Evolutionary conservation across 2,888 invertebrate species (phyloP), one percentile per base, ranked within the genome.

Genomic region (Eupelmus urozonus): DNA sequence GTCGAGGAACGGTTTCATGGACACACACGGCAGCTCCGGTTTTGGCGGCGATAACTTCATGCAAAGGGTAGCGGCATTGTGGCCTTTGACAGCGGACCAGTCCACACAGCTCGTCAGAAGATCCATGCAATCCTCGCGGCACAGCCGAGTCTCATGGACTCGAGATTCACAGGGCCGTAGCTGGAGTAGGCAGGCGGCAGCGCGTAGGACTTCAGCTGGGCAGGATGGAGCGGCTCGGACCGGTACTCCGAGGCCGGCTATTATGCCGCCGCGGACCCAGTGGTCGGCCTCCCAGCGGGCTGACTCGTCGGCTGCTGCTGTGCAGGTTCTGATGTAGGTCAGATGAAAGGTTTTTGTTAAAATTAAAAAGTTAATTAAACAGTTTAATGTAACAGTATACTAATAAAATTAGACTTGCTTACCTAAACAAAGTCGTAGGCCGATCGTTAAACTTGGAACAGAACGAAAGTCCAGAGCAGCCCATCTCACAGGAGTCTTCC

Each of bases 371-470:
- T n/a, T n/a, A n/a, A n/a, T n/a, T n/a, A n/a, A n/a, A n/a, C n/a
- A n/a, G n/a, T n/a, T n/a, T n/a, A n/a, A n/a, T n/a, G n/a, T n/a
- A n/a, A n/a, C n/a, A n/a, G n/a, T n/a, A n/a, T n/a, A n/a, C n/a
- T n/a, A n/a, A n/a, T n/a, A n/a, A n/a, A n/a, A n/a, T n/a, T 9
- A 34, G 9, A 34, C 9, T 5, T 34, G 3, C 34, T 20, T 51
- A 89, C 53, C 98, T 93, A 88, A 97, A 98, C 27, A 97, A 90
- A 82, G 95, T 95, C 0, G 95, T 95, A 0, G 97, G 96, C 0
- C 97, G 93, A 87, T 96, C 94, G 90, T 98, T 98, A 88, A 97
- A 95, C 85, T 95, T 95, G 51, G 94, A 95, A 90, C 98, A 98
- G 89, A 95, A 98, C 25, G 94, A 94, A 0, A 98, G 90, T 0